Evolutionary conservation across 2,888 invertebrate species (phyloP).

Genomic region (Aromia moschata): DNA sequence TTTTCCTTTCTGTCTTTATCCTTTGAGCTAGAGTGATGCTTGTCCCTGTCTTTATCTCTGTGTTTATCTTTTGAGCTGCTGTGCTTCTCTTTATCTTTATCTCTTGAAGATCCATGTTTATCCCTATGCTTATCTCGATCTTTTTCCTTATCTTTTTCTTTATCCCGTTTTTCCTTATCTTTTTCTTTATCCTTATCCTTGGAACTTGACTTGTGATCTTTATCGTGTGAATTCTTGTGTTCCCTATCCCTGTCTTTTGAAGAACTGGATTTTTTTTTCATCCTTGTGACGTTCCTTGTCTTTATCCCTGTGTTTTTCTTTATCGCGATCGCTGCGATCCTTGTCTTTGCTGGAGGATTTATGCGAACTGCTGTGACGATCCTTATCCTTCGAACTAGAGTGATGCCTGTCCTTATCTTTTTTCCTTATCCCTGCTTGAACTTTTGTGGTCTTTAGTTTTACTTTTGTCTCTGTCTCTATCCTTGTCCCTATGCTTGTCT

Average conservation of each 20-base stretch:
- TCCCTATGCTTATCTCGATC: constrained; percentile 53
- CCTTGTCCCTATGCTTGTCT: constrained; percentile 69
- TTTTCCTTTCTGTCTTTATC: constrained; percentile 69
- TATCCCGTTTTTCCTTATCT: constrained; percentile 51
- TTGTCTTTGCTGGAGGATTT: constrained; percentile 58
- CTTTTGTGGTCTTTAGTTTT: constrained; percentile 58
- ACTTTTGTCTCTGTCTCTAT: constrained; percentile 60
- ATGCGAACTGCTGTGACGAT: constrained; percentile 60
- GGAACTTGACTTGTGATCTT: constrained; percentile 48
- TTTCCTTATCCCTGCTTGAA: constrained; percentile 57
- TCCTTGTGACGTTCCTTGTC: constrained; percentile 58
- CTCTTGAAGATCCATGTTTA: constrained; percentile 54
- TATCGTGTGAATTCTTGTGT: constrained; percentile 54
- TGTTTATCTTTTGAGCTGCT: constrained; percentile 62
- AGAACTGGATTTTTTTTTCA: constrained; percentile 54
- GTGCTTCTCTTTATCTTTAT: constrained; percentile 61
- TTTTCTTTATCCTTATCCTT: constrained; percentile 52
- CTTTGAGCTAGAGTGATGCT: constrained; percentile 61
- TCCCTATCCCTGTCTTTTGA: constrained; percentile 58
- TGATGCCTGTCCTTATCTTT: constrained; percentile 74
- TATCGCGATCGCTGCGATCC: constrained; percentile 60
- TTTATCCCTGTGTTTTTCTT: constrained; percentile 49
- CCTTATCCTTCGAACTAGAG: constrained; percentile 71
- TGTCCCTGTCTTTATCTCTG: constrained; percentile 49
- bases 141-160: constrained; percentile 62